A percentile compares a stretch with the other conserved stretches of the same genome.
Conservation (phyloP, 2,888 invertebrate genomes). For the Leucophenga montana region DNA sequence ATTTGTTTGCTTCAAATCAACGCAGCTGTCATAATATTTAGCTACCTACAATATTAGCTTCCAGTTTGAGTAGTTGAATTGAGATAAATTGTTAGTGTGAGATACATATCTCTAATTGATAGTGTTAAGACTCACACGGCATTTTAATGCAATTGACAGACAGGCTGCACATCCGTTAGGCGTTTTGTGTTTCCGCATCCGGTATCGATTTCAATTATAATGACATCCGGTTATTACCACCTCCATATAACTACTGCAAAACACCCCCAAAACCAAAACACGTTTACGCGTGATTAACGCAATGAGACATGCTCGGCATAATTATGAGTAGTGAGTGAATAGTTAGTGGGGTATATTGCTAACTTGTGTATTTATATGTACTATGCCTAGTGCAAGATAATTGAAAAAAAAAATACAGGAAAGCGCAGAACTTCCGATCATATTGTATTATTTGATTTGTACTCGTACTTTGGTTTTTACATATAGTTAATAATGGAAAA, state of each 20-base stretch:
- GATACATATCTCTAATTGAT: constrained; percentile 49
- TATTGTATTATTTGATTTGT: too few species aligned
- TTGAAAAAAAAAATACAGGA: too few species aligned
- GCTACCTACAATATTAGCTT: not conserved
- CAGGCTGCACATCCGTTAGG: constrained; percentile 49
- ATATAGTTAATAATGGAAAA: too few species aligned
- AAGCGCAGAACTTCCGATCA: too few species aligned
- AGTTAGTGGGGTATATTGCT: too few species aligned
- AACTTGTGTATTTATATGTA: not conserved
- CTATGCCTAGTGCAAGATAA: too few species aligned
- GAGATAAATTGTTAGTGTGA: not conserved
- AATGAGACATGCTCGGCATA: not conserved
- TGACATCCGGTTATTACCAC: constrained; percentile 46
- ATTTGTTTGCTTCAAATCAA: too few species aligned
- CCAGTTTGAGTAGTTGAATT: too few species aligned
- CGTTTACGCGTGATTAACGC: constrained; percentile 1
- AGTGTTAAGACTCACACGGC: constrained; percentile 60
- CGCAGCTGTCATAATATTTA: too few species aligned
- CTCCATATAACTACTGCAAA: not conserved
- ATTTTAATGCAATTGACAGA: constrained; percentile 58
- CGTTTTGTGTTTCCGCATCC: constrained; percentile 44
- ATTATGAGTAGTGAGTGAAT: not conserved
- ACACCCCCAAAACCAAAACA: not conserved
- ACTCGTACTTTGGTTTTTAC: too few species aligned
- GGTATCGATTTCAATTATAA: constrained; percentile 67